These are phyloP conservation scores for Onthophagus taurus DNA, from an alignment of 1,140 invertebrate genomes.

Conservation along the genomic window DNA sequence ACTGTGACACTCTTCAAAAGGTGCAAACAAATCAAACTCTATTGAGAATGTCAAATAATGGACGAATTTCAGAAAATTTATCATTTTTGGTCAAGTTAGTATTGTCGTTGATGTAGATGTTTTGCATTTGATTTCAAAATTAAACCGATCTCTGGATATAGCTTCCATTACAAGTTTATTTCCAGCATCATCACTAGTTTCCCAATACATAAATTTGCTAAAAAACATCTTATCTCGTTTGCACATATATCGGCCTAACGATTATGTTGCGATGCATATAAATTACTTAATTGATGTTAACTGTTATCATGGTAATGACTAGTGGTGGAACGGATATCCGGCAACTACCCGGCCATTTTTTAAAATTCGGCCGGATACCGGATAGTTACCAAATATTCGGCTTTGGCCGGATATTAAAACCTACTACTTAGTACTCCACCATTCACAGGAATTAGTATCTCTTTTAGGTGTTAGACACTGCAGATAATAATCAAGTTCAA, in stretches of 20 bases:
- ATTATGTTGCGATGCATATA: slow-evolving; percentile 12
- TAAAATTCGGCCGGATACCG: too few species aligned
- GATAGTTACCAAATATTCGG: too few species aligned
- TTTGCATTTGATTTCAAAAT: too few species aligned
- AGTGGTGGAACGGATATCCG: too few species aligned
- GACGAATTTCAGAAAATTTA: slow-evolving; percentile 29
- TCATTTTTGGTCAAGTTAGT: slow-evolving; percentile 21
- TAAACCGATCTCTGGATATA: slow-evolving; percentile 15
- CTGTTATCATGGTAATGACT: slow-evolving; percentile 16
- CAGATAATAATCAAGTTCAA: too few species aligned
- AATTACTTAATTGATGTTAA: slow-evolving; percentile 12
- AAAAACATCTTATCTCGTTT: slow-evolving; percentile 20
- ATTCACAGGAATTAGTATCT: too few species aligned
- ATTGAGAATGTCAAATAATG: slow-evolving; percentile 16
- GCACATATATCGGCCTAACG: slow-evolving; percentile 13
- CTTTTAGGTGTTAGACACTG: too few species aligned
- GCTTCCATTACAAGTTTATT: slow-evolving; percentile 16
- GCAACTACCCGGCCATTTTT: too few species aligned
- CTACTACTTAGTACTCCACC: too few species aligned
- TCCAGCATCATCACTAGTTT: slow-evolving; percentile 13
- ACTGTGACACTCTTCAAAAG: slow-evolving; percentile 28
- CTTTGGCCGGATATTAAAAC: too few species aligned
- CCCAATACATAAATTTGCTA: slow-evolving; percentile 22
- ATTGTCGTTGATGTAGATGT: slow-evolving; percentile 24
- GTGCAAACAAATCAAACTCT: slow-evolving; percentile 15